A percentile compares a stretch with the other conserved stretches of the same genome.
These are phyloP conservation scores for Zapus hudsonius DNA, from an alignment of 2,113 vertebrate species.

Conservation along the genomic window DNA sequence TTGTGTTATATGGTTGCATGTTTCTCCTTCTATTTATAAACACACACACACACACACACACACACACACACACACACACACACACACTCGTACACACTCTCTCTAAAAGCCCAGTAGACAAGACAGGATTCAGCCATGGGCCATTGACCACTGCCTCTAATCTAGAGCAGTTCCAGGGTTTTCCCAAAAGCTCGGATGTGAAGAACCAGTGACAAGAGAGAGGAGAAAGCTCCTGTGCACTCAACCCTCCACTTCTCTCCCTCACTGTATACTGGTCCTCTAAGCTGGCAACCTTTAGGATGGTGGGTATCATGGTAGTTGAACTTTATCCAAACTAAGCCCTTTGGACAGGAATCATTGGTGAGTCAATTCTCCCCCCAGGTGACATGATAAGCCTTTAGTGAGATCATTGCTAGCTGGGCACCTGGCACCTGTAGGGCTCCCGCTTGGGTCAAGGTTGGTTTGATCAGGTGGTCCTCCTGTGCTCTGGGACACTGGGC, in stretches of 20 bases:
- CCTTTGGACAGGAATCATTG: background rate
- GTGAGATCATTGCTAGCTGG: background rate
- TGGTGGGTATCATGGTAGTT: background rate
- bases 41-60: no score
- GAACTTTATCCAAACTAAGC: background rate
- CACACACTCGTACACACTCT: no score
- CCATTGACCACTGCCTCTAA: background rate
- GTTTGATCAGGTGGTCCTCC: background rate
- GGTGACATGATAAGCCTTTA: background rate
- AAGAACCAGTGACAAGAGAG: background rate
- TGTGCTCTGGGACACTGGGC: background rate
- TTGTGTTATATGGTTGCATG: background rate
- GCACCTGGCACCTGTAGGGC: fast-evolving
- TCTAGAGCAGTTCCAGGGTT: background rate
- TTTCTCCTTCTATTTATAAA: constrained; percentile 23
- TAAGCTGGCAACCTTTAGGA: background rate
- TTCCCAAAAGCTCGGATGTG: background rate
- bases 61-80: no score
- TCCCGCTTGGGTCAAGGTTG: background rate
- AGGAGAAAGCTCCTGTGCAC: background rate
- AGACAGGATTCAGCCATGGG: background rate
- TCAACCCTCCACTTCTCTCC: background rate
- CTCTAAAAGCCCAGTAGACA: background rate
- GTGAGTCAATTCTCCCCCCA: background rate
- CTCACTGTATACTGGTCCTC: background rate